Base-by-base conservation (phyloP, 2,888 invertebrate species). In the Sarcophaga variegata region DNA sequence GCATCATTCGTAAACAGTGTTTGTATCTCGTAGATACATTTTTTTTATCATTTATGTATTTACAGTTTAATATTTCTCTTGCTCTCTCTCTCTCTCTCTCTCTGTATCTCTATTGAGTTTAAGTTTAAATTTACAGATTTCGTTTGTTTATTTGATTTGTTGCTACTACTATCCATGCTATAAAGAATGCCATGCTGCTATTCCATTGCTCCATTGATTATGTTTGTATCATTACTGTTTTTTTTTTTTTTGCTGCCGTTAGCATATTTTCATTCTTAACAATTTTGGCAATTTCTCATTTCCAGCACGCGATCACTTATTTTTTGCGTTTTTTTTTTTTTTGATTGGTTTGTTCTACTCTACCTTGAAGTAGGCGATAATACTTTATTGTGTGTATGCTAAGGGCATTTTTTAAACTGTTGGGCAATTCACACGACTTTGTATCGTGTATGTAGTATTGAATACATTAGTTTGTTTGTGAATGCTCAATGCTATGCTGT, bases 301-400 rank as follows among this genome's bases (percentile, higher is more conserved):
- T 79, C n/a, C 70, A 59, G 79, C 82, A 86, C 86, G 82, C 86
- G 79, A 82, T 82, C 75, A 49, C 2, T 14, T 10, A 54, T 2
- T 37, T 37, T 37, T 37, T 37, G 54, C 54, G 4, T 54, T 14
- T 54, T 1, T 49, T 49, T 49, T 11, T 49, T 49, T 11, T 49
- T 49, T 49, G 47, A 11, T 14, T 49, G 49, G 27, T 10, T 8
- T 37, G 2, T 37, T 37, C 10, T 10, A 37, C 37, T 37, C 37
- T 37, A 37, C 10, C 8, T 2, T 8, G 37, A 37, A 8, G 10
- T 37, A 37, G 6, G 37, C 37, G 37, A 37, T 37, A 37, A 27
- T 27, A 27, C 27, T 27, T 0, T 27, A 27, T 27, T 27, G 27
- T 1, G 37, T 37, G 37, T 37, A 8, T 8, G 8, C 37, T 37